Percentiles rank a stretch among this genome's conserved stretches.
These are phyloP conservation scores for Bagarius yarrelli DNA, from an alignment of 2,113 vertebrate genomes.

Conservation along the genomic window DNA sequence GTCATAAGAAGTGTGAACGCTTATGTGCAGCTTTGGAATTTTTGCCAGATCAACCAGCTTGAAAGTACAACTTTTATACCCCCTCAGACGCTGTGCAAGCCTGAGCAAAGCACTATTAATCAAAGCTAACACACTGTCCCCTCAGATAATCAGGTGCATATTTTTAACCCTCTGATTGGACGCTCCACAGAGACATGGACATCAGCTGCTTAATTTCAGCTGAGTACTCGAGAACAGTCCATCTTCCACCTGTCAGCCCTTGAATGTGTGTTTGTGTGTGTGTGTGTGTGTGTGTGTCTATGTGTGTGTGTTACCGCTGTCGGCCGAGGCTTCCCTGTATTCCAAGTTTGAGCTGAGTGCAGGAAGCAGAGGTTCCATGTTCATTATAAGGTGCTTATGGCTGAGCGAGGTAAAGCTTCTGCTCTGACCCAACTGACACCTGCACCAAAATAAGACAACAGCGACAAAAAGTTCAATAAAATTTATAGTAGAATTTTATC, in stretches of 20 bases:
- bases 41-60: slow-evolving; percentile 2
- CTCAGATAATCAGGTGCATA: slow-evolving; percentile 63
- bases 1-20: not conserved
- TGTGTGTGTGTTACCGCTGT: slow-evolving; percentile 71
- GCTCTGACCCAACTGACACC: slow-evolving; percentile 86
- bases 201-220: slow-evolving; percentile 68
- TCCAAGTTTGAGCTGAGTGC: slow-evolving; percentile 83
- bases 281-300: not conserved
- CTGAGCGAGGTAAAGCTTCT: slow-evolving; percentile 88
- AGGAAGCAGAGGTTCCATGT: slow-evolving; percentile 91
- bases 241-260: slow-evolving; percentile 45
- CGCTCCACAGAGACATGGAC: slow-evolving; percentile 61
- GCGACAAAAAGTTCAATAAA: not conserved
- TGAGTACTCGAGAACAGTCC: slow-evolving; percentile 23
- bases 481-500: not conserved
- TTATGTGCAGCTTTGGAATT: not conserved
- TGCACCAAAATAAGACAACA: slow-evolving; percentile 60
- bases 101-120: slow-evolving; percentile 28
- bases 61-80: slow-evolving; percentile 1
- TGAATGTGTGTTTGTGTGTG: slow-evolving; percentile 23
- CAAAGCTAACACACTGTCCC: slow-evolving; percentile 52
- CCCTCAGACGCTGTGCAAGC: slow-evolving; percentile 33
- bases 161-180: slow-evolving; percentile 70
- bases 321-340: slow-evolving; percentile 75
- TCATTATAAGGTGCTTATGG: slow-evolving; percentile 96